phyloP scores from a whole-genome alignment of 2,888 invertebrate species.

The Hirtodrosophila histrioides region DNA sequence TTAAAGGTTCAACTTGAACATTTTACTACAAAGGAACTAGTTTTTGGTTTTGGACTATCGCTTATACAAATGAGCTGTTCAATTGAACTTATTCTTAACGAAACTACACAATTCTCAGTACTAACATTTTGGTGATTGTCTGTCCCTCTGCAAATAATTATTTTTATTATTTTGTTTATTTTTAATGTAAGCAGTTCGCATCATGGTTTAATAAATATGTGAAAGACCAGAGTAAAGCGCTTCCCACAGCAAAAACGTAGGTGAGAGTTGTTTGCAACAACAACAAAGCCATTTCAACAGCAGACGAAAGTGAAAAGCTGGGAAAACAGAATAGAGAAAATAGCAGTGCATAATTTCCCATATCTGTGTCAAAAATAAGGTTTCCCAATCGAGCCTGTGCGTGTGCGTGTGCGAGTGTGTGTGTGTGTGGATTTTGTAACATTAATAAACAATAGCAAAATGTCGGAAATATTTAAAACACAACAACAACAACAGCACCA shows the following conservation, averaged over 20 bases:
- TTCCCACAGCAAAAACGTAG: constrained; percentile 53
- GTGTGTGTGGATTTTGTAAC: constrained; percentile 10
- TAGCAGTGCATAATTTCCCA: constrained; percentile 48
- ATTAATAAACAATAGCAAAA: constrained; percentile 46
- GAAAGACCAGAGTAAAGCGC: constrained; percentile 35
- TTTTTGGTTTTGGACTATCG: too few relatives aligned
- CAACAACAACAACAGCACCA: constrained; percentile 58
- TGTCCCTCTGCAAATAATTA: constrained; percentile 52
- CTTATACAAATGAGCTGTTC: too few relatives aligned
- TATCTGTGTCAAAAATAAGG: constrained; percentile 53
- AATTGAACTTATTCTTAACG: too few relatives aligned
- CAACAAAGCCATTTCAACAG: constrained; percentile 58
- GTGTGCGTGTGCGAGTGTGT: constrained; percentile 23
- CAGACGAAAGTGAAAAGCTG: constrained; percentile 58
- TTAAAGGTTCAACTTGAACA: too few relatives aligned
- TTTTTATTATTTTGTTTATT: constrained; percentile 76
- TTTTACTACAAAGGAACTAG: too few relatives aligned
- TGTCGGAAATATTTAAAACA: constrained; percentile 48
- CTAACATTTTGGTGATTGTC: constrained; percentile 43
- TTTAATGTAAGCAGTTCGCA: constrained; percentile 48
- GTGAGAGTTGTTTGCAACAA: constrained; percentile 42
- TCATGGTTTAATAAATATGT: constrained; percentile 48
- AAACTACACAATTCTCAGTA: background rate
- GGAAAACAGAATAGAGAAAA: constrained; percentile 75
- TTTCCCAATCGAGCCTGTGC: constrained; percentile 38